Percentiles rank a stretch among this genome's conserved stretches.
phyloP scores from a whole-genome alignment of 1,140 invertebrate genomes.

The Drosophila pruinosa region DNA sequence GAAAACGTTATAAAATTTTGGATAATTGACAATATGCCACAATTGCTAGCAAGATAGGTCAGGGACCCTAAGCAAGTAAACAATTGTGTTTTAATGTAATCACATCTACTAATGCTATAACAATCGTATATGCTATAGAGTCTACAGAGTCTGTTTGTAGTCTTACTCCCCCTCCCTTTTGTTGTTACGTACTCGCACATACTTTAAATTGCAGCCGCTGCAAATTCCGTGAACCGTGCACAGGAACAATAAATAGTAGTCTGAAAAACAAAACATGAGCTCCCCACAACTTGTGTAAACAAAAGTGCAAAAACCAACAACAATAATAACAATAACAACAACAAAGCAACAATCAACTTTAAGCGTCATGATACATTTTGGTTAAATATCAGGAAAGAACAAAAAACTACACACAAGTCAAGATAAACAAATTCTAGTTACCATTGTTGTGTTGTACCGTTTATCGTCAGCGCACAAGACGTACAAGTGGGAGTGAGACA shows the following conservation, averaged over 20 bases:
- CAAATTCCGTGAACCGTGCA: conserved; percentile 66
- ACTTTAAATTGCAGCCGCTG: conserved; percentile 53
- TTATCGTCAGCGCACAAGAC: conserved; percentile 29
- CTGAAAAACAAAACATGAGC: conserved; percentile 57
- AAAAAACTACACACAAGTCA: conserved; percentile 56
- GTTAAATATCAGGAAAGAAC: conserved; percentile 67
- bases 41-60: background rate
- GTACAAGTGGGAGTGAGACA: background rate
- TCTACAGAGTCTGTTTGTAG: no score
- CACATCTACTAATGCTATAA: background rate
- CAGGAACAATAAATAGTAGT: conserved; percentile 72
- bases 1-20: background rate
- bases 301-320: conserved; percentile 55
- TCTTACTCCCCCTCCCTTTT: conserved; percentile 7
- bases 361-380: conserved; percentile 75
- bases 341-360: conserved; percentile 52
- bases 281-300: conserved; percentile 68
- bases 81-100: background rate
- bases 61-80: background rate
- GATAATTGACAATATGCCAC: background rate
- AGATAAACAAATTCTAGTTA: conserved; percentile 79
- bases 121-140: background rate
- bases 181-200: conserved; percentile 52
- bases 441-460: conserved; percentile 69
- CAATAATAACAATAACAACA: conserved; percentile 15